Conservation (phyloP, 2,797 vertebrate species). For the Carduelis carduelis region DNA sequence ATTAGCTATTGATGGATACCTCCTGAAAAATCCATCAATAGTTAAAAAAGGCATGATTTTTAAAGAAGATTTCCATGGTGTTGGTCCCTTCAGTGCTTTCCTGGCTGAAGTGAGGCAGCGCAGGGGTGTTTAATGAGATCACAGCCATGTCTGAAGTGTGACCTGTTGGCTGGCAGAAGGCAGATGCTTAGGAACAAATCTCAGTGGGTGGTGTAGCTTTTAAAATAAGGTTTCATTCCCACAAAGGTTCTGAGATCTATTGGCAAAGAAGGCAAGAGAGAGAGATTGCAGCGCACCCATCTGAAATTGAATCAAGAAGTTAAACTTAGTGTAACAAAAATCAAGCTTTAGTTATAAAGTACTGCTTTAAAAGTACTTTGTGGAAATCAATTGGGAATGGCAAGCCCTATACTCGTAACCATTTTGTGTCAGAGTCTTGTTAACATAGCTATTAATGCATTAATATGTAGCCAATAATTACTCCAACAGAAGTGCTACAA, state of each 20-base stretch:
- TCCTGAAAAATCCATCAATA: neutral
- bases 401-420: neutral
- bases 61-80: rapidly evolving
- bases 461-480: neutral
- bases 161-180: neutral
- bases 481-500: neutral
- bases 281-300: neutral
- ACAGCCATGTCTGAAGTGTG: neutral
- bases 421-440: neutral
- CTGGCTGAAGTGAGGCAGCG: neutral
- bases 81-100: neutral
- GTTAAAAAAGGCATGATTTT: rapidly evolving
- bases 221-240: neutral
- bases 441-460: neutral
- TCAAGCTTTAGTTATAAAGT: neutral
- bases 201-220: neutral
- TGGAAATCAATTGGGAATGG: neutral
- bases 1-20: neutral
- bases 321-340: neutral
- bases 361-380: neutral
- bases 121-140: neutral
- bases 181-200: neutral
- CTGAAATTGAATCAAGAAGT: neutral
- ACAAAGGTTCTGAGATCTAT: neutral
- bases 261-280: neutral